Conservation (phyloP, 53 echinoderm and acorn worm species). For the Holothuria scabra region DNA sequence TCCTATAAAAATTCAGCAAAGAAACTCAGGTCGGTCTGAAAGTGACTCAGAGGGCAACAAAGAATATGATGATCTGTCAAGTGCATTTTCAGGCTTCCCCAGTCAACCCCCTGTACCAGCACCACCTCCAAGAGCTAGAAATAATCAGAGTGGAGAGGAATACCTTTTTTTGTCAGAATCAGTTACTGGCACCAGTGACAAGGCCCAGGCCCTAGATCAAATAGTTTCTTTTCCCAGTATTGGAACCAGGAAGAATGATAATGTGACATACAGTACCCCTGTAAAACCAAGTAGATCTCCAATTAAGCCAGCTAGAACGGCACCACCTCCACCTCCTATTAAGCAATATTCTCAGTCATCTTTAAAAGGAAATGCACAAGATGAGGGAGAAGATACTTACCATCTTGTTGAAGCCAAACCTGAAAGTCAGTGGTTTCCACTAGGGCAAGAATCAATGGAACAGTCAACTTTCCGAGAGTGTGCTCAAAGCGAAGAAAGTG, state of each 20-base stretch:
- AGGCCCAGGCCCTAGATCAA: no score
- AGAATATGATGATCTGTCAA: constrained; percentile 1
- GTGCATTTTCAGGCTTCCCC: background rate
- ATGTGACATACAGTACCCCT: constrained; percentile 15
- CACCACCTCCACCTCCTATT: constrained; percentile 7
- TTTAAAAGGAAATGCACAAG: background rate
- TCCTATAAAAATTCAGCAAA: background rate
- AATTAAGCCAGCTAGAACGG: constrained; percentile 33
- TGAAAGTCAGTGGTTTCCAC: no score
- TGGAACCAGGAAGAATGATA: no score
- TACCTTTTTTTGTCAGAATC: constrained; percentile 31
- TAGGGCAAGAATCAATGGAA: background rate
- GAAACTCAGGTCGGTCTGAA: background rate
- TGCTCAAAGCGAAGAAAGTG: constrained; percentile 62
- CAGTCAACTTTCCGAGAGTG: constrained; percentile 50
- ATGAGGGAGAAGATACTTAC: constrained; percentile 1
- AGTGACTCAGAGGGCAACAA: background rate
- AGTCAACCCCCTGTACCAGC: background rate
- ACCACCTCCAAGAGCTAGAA: background rate
- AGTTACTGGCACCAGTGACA: background rate
- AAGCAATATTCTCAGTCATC: constrained; percentile 15
- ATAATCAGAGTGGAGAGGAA: background rate
- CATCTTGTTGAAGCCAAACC: background rate
- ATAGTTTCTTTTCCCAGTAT: no score
- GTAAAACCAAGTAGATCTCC: constrained; percentile 2